These are phyloP conservation scores for Hemicentrotus pulcherrimus DNA, from an alignment of 35 echinoderm and acorn worm species.

Conservation along the genomic window DNA sequence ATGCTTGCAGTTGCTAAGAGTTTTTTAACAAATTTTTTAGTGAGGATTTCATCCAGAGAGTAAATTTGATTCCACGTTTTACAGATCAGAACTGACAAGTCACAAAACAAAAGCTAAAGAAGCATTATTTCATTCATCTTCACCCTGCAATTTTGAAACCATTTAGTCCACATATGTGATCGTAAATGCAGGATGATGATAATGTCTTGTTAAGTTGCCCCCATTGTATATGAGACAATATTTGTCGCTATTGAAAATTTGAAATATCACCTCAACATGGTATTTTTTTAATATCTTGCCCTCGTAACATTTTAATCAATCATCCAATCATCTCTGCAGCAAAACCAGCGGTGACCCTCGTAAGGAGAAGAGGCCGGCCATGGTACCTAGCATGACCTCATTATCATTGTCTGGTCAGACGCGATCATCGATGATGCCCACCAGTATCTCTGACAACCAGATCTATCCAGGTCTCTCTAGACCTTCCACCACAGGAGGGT, in stretches of 20 bases:
- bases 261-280: too few species aligned
- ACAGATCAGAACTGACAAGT: too few species aligned
- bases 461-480: constrained; percentile 35
- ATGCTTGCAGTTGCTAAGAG: too few species aligned
- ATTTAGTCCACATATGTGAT: background rate
- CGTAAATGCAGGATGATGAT: background rate
- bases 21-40: too few species aligned
- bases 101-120: too few species aligned
- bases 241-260: background rate
- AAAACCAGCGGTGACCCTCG: constrained; percentile 17
- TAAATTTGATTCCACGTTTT: too few species aligned
- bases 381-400: background rate
- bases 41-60: too few species aligned
- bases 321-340: background rate
- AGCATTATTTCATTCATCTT: too few species aligned
- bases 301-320: too few species aligned
- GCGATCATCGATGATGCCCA: constrained; percentile 12
- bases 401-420: constrained; percentile 19
- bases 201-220: too few species aligned
- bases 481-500: constrained; percentile 34
- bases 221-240: background rate
- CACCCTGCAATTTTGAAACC: background rate
- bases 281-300: too few species aligned
- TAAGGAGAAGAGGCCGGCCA: constrained; percentile 19
- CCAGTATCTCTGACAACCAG: constrained; percentile 44